Evolutionary conservation across 2,797 vertebrate species (phyloP), one percentile per base, ranked within the genome.

Genomic region (Anguilla anguilla): DNA sequence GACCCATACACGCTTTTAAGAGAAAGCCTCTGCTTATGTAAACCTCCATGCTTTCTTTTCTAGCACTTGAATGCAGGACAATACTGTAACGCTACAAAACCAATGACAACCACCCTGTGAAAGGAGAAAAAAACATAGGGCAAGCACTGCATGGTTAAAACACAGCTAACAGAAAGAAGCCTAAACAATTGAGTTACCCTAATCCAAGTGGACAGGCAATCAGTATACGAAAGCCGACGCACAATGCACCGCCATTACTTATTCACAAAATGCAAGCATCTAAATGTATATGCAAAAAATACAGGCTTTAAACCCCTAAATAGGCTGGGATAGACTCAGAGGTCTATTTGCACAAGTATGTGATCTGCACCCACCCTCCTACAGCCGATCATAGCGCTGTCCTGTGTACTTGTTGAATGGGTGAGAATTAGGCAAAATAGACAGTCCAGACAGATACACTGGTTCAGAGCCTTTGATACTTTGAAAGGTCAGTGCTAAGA

Each of bases 181-280:
- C 93, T 92, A 93, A 92, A 94, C 94, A 95, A 94, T 94, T 91
- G 93, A 94, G 91, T 95, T 92, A 93, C 91, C 90, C 92, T 96
- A 96, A 96, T 95, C 94, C 89, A 93, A 95, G 93, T 92, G 92
- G 95, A 96, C 95, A 96, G 93, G 93, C 94, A 86, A 92, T 91
- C 93, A 90, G 88, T 92, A 90, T 92, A 90, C 91, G 85, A 90
- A 89, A 92, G 94, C 93, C 91, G 88, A 88, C 89, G 90, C 93
- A 96, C 95, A 96, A 96, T 95, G 92, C 43, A 17, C n/a, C 46
- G 0, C 77, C 43, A 90, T 90, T 90, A 90, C 89, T 86, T 87
- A 88, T 90, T 79, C 83, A 85, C 15, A 86, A 88, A 87, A 89
- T 88, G 69, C 87, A 90, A 87, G 87, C 82, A 90, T 81, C 84